phyloP scores from a whole-genome alignment of 2,113 vertebrate genomes.

The Conger conger region DNA sequence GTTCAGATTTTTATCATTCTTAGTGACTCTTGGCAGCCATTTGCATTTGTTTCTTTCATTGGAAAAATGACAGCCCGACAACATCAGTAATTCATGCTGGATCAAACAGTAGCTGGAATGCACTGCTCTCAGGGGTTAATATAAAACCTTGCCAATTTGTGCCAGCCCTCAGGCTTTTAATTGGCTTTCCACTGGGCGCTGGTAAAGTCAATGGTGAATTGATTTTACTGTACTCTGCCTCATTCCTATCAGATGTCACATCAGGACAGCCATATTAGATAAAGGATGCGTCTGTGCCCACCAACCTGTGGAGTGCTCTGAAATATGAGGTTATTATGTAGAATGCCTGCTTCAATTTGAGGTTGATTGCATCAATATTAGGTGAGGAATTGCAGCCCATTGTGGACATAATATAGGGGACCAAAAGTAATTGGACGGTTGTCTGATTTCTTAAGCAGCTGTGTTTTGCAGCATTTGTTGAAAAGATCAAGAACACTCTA shows the following conservation, averaged over 20 bases:
- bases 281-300: not conserved
- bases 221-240: slow-evolving; percentile 40
- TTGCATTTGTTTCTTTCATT: not conserved
- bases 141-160: not conserved
- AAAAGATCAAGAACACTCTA: too few species aligned
- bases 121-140: not conserved
- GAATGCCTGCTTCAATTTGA: too few species aligned
- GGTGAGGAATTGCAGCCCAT: too few species aligned
- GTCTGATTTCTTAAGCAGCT: too few species aligned
- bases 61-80: not conserved
- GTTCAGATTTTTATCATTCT: not conserved
- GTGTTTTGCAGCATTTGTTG: too few species aligned
- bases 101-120: not conserved
- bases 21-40: not conserved
- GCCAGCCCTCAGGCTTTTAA: slow-evolving; percentile 38
- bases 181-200: slow-evolving; percentile 58
- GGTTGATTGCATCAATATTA: too few species aligned
- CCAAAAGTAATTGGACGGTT: too few species aligned
- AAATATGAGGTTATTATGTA: too few species aligned
- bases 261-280: slow-evolving; percentile 28
- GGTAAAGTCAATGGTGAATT: slow-evolving; percentile 49
- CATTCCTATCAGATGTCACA: slow-evolving; percentile 21
- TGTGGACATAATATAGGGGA: too few species aligned
- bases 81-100: not conserved
- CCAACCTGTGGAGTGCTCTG: not conserved